Evolutionary conservation across 2,888 invertebrate genomes (phyloP).

Genomic region (Sturmia bella): DNA sequence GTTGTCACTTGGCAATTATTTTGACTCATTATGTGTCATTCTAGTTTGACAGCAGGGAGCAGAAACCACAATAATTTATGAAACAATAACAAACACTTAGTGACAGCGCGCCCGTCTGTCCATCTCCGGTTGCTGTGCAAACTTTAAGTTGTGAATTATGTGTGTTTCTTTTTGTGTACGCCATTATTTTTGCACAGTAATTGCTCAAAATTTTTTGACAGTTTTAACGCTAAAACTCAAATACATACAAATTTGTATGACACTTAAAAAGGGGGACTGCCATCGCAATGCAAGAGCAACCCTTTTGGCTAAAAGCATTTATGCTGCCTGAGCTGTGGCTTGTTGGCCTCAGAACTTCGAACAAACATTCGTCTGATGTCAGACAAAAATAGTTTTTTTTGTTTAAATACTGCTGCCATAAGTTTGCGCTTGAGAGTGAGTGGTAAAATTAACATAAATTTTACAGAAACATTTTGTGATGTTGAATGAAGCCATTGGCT

Average conservation of each 20-base stretch:
- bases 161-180: background rate
- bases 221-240: conserved; percentile 43
- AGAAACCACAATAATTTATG: conserved; percentile 43
- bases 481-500: conserved; percentile 46
- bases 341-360: conserved; percentile 5
- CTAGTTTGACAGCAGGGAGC: conserved; percentile 47
- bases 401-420: background rate
- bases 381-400: background rate
- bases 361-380: conserved; percentile 12
- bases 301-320: conserved; percentile 17
- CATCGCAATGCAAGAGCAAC: background rate
- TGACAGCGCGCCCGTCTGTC: conserved; percentile 8
- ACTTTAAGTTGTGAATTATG: background rate
- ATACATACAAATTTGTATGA: conserved; percentile 51
- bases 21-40: conserved; percentile 65
- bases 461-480: background rate
- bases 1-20: conserved; percentile 57
- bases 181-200: conserved; percentile 58
- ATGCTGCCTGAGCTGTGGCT: background rate
- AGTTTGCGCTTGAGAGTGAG: background rate
- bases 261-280: conserved; percentile 23
- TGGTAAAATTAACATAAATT: conserved; percentile 34
- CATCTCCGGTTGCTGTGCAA: conserved; percentile 27
- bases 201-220: conserved; percentile 67
- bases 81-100: background rate